Evolutionary conservation across 2,888 invertebrate species (phyloP).

Genomic region (Syrphus vitripennis): DNA sequence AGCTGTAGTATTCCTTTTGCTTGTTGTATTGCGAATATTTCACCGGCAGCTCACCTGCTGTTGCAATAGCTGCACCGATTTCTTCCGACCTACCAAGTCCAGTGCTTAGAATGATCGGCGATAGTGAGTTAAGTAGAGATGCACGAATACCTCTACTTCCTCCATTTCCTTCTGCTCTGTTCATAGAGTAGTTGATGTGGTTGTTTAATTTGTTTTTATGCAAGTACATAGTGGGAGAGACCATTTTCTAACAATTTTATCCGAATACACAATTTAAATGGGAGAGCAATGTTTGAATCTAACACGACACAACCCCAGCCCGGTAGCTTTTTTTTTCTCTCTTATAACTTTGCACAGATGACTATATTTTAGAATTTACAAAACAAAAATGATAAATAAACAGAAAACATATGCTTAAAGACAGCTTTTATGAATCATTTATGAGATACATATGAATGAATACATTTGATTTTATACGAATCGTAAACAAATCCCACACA

Average conservation of each 20-base stretch:
- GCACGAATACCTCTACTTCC: conserved; percentile 30
- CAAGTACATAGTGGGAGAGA: conserved; percentile 59
- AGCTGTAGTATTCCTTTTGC: conserved; percentile 2
- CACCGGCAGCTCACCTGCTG: conserved; percentile 41
- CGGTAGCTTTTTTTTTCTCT: conserved; percentile 29
- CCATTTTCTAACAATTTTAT: conserved; percentile 23
- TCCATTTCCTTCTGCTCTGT: conserved; percentile 29
- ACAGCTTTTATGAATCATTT: conserved; percentile 46
- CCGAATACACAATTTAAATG: neutral
- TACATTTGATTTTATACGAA: conserved; percentile 21
- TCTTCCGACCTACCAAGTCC: conserved; percentile 45
- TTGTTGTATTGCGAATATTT: conserved; percentile 18
- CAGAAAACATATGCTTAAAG: conserved; percentile 52
- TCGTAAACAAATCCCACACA: conserved; percentile 49
- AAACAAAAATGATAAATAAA: conserved; percentile 40
- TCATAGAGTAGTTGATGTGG: conserved; percentile 23
- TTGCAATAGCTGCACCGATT: conserved; percentile 40
- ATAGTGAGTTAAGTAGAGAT: conserved; percentile 50
- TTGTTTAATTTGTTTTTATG: conserved; percentile 44
- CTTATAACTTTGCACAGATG: neutral
- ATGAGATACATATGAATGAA: conserved; percentile 24
- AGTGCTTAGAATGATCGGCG: conserved; percentile 49
- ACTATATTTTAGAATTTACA: neutral
- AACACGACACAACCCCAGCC: neutral
- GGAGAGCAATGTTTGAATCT: conserved; percentile 17